Conservation (phyloP, 1,140 invertebrate species). For the Pseudomyrmex cubaensis region DNA sequence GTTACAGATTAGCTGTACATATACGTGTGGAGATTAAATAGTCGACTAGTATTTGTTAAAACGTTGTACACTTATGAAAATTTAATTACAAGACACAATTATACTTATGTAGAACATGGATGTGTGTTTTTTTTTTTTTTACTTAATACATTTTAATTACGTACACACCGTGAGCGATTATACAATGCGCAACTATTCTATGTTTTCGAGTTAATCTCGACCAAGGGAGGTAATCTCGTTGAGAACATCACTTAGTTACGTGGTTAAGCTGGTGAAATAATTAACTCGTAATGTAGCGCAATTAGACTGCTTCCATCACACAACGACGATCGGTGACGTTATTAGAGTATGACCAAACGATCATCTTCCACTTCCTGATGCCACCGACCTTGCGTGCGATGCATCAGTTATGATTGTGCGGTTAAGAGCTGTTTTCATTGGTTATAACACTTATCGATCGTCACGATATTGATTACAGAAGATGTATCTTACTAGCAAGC, state of each 20-base stretch:
- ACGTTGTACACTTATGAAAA: not conserved
- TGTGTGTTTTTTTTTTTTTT: not conserved
- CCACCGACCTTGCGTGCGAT: slow-evolving; percentile 21
- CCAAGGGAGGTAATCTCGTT: slow-evolving; percentile 7
- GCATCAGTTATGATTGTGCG: not conserved
- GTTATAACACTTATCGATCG: too few relatives aligned
- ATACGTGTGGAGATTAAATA: not conserved
- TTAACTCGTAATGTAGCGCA: slow-evolving; percentile 30
- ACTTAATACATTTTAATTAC: slow-evolving; percentile 17
- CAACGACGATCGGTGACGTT: slow-evolving; percentile 16
- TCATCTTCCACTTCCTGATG: slow-evolving; percentile 43
- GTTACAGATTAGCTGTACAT: not conserved
- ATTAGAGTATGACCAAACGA: slow-evolving; percentile 60
- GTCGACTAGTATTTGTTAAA: not conserved
- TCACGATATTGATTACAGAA: too few relatives aligned
- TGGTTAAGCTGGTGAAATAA: slow-evolving; percentile 2
- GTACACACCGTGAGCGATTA: too few relatives aligned
- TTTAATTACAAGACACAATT: slow-evolving; percentile 3
- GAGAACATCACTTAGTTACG: slow-evolving; percentile 11
- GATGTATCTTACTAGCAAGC: not conserved
- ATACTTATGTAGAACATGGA: too few relatives aligned
- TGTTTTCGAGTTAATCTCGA: not conserved
- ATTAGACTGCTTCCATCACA: slow-evolving; percentile 15
- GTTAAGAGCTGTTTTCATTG: not conserved
- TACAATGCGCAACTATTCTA: not conserved